Percentiles rank a stretch among this genome's conserved stretches.
phyloP scores from a whole-genome alignment of 2,113 vertebrate genomes.

The Dermatemys mawii region DNA sequence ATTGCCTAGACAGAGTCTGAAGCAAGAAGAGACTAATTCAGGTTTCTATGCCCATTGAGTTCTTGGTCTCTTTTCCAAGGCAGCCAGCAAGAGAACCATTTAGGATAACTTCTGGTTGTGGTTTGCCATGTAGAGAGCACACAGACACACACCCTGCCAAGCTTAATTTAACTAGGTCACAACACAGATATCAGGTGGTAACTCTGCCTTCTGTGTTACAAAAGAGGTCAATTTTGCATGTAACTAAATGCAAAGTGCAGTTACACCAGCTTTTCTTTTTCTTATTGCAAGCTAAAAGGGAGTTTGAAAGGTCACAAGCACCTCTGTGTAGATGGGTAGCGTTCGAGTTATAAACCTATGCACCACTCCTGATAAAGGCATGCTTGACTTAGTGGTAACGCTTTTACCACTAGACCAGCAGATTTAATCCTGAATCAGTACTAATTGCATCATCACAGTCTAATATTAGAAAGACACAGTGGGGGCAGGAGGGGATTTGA shows the following conservation, averaged over 20 bases:
- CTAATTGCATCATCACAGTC: neutral
- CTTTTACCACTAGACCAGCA: neutral
- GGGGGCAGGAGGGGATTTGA: neutral
- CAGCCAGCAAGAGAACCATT: rapidly evolving
- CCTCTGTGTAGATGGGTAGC: neutral
- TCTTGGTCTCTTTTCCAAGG: neutral
- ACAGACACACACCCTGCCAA: neutral
- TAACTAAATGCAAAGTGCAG: neutral
- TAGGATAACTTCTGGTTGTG: neutral
- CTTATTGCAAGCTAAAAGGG: neutral
- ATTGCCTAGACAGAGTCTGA: neutral
- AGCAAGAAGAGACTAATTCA: neutral
- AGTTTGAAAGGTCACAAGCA: neutral
- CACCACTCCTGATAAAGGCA: neutral
- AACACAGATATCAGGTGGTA: neutral
- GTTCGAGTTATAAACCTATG: neutral
- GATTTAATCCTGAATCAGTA: neutral
- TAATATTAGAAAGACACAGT: neutral
- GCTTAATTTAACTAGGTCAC: neutral
- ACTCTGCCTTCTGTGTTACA: neutral
- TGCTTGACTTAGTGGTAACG: neutral
- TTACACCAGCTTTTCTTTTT: neutral
- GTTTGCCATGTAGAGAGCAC: neutral
- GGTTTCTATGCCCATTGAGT: neutral
- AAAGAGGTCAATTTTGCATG: neutral